A percentile compares a stretch with the other conserved stretches of the same genome.
These are phyloP conservation scores for Boulengeromyrus knoepffleri DNA, from an alignment of 2,113 vertebrate genomes.

Conservation along the genomic window DNA sequence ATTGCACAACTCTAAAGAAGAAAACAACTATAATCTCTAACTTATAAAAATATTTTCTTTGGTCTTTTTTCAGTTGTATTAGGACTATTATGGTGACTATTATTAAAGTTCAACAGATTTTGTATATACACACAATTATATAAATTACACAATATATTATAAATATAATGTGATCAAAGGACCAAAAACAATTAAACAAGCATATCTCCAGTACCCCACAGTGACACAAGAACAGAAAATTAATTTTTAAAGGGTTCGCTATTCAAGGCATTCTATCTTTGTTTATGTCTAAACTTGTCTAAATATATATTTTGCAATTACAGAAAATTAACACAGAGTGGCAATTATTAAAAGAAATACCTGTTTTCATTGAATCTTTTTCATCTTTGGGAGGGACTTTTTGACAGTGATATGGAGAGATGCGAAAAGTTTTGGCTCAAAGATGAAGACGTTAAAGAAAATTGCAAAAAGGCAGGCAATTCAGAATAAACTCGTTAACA, in stretches of 20 bases:
- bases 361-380: not conserved
- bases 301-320: not conserved
- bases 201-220: not conserved
- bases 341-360: conserved; percentile 4
- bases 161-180: not conserved
- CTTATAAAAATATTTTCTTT: not conserved
- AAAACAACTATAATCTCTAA: not conserved
- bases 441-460: not conserved
- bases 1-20: not conserved
- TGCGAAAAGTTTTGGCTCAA: not conserved
- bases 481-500: not conserved
- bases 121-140: not conserved
- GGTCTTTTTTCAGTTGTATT: not conserved
- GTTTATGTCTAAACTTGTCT: not conserved
- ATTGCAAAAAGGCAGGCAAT: not conserved
- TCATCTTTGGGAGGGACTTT: not conserved
- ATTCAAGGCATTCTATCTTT: not conserved
- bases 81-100: not conserved
- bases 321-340: not conserved
- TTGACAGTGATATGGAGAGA: not conserved
- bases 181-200: not conserved
- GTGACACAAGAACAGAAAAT: not conserved
- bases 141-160: not conserved
- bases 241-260: not conserved
- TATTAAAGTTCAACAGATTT: not conserved